Base-by-base conservation (phyloP, 2,113 vertebrate genomes). In the Trinectes maculatus region DNA sequence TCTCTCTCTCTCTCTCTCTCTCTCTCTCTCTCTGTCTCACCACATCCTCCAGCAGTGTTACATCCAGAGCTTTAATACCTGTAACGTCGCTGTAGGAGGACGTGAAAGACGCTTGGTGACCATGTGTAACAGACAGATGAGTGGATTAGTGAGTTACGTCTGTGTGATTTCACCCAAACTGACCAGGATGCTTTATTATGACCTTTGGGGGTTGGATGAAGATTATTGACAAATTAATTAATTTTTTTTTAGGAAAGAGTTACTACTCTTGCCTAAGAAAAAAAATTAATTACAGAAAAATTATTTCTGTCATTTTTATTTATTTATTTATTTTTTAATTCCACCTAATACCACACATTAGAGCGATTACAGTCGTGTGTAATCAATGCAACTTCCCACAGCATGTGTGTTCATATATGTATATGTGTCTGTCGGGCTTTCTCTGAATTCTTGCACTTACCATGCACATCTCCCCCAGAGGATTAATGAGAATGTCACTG, bases 41-140 rank as follows among this genome's bases (percentile, higher is more conserved):
- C 73, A 71, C 75, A 76, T 71, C 79, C 79, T 77, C 68, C 68
- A 82, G 74, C 71, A 37, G 49, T 42, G 64, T 55, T 68, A 29
- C 55, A 33, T 2, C 37, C 62, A 36, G 7, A 55, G 51, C 71
- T 73, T 65, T 56, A 58, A 62, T 40, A 48, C 61, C 70, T 58
- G 44, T 26, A 42, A 54, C 44, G 49, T 39, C 60, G 64, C 44
- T 36, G 25, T 36, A 46, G 36, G 56, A 58, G 22, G 40, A 22
- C 15, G 34, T 69, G 58, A 61, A 56, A 65, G 29, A 77, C 46
- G 57, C 7, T 39, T 43, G n/a, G 7, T 49, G 46, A 73, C 34
- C 69, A n/a, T n/a, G n/a, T n/a, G n/a, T n/a, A n/a, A n/a, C n/a
- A n/a, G n/a, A 56, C 65, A 60, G 16, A 77, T 55, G 19, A 52